phyloP scores from a whole-genome alignment of 1,140 invertebrate genomes.

The Lordiphosa collinella region DNA sequence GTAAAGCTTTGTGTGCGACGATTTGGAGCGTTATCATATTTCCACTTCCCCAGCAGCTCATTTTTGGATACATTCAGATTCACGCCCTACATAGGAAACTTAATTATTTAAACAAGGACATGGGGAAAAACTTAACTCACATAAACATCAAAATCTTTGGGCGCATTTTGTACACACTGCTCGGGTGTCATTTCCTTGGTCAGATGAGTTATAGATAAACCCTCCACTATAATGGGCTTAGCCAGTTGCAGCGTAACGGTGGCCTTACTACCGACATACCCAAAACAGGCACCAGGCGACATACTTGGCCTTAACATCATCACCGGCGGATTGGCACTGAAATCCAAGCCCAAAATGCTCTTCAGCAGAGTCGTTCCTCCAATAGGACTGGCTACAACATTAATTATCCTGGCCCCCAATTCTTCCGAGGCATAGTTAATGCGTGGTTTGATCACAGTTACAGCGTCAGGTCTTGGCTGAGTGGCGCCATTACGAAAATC shows the following conservation, averaged over 20 bases:
- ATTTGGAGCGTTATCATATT: conserved; percentile 23
- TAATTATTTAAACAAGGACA: neutral
- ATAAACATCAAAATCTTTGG: conserved; percentile 60
- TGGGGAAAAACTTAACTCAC: conserved; percentile 20
- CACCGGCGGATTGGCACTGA: conserved; percentile 55
- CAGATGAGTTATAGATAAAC: conserved; percentile 46
- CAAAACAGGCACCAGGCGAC: conserved; percentile 62
- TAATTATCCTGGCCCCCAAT: conserved; percentile 45
- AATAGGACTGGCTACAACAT: conserved; percentile 34
- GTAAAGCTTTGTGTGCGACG: conserved; percentile 36
- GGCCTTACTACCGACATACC: conserved; percentile 28
- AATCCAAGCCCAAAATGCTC: conserved; percentile 47
- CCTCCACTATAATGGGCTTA: conserved; percentile 42
- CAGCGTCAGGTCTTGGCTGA: neutral
- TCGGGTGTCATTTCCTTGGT: conserved; percentile 50
- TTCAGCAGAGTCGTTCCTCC: conserved; percentile 27
- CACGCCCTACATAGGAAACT: conserved; percentile 21
- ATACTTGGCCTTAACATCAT: conserved; percentile 48
- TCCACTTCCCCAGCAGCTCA: conserved; percentile 21
- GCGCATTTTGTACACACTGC: conserved; percentile 43
- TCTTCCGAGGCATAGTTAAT: conserved; percentile 61
- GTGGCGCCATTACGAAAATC: neutral
- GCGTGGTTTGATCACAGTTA: neutral
- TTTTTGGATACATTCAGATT: neutral
- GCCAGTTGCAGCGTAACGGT: conserved; percentile 43